Percentiles rank a stretch among this genome's conserved stretches.
Evolutionary conservation across 2,888 invertebrate genomes (phyloP).

Genomic region (Apotomis turbidana): DNA sequence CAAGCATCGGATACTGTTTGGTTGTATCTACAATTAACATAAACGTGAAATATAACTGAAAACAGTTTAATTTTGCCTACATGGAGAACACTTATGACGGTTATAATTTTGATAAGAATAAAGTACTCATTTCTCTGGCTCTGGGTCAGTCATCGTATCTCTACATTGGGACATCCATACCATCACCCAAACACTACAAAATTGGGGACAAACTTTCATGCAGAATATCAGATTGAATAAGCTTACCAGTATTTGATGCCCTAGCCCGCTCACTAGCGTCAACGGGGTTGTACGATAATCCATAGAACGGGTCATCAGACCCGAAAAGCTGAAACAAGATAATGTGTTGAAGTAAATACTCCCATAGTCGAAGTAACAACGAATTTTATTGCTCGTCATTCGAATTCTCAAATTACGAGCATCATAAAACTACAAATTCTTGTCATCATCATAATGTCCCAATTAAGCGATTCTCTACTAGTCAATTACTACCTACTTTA

Average conservation of each 20-base stretch:
- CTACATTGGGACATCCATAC: slow-evolving; percentile 25
- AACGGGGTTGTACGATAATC: slow-evolving; percentile 68
- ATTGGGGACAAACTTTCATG: slow-evolving; percentile 33
- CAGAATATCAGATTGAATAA: slow-evolving; percentile 26
- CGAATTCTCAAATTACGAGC: neutral
- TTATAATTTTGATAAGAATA: slow-evolving; percentile 3
- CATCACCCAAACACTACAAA: slow-evolving; percentile 38
- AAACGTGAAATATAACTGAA: slow-evolving; percentile 69
- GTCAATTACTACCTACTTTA: slow-evolving; percentile 9
- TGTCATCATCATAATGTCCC: slow-evolving; percentile 32
- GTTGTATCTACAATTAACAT: slow-evolving; percentile 83
- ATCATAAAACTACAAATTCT: slow-evolving; percentile 24
- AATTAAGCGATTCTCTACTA: slow-evolving; percentile 25
- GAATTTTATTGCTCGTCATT: neutral
- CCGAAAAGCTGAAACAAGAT: slow-evolving; percentile 73
- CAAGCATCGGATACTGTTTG: slow-evolving; percentile 83
- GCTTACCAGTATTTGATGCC: slow-evolving; percentile 70
- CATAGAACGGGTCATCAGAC: slow-evolving; percentile 81
- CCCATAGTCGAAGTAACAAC: neutral
- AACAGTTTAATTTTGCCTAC: slow-evolving; percentile 30
- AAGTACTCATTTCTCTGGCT: slow-evolving; percentile 16
- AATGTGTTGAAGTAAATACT: neutral
- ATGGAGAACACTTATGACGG: slow-evolving; percentile 6
- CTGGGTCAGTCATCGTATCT: slow-evolving; percentile 18
- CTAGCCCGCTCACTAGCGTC: slow-evolving; percentile 66